Evolutionary conservation across 2,113 vertebrate species (phyloP), one percentile per base, ranked within the genome.

Genomic region (Barnardius zonarius): DNA sequence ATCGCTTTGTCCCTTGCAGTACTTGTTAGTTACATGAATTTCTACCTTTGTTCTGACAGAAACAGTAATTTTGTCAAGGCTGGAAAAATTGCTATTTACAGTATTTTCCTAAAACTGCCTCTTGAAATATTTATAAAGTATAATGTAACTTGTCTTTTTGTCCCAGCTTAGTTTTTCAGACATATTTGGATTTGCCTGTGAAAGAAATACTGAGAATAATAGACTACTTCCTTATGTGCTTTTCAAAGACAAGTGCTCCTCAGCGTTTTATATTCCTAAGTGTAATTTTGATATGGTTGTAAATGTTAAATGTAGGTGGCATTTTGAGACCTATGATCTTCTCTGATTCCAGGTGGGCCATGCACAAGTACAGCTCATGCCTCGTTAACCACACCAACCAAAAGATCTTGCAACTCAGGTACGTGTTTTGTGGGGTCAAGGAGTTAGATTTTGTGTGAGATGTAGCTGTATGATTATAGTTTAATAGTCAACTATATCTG

Each of bases 371-470:
- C 98, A 92, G 98, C 98, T 98, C 98, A 98, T 88, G 98, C 98
- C 94, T 98, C 99, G 3, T 98, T 98, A 98, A 98, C 98, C 96
- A 98, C 98, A 82, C 98, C 99, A 98, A 98, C 98, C 97, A 99
- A 99, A 98, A 99, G 99, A 97, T 98, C 99, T 91, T 98, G 98
- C 11, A 98, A 98, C 95, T 98, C 99, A 98, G 99, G 99, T 99
- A 98, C 8, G 97, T 94, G 54, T 89, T 94, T 61, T 75, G 46
- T 13, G 48, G 86, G 33, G 43, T 59, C 3, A 4, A 64, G 61
- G n/a, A 83, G 41, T 80, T 55, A 9, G 41, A 11, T 86, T 95
- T 94, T 48, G 43, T 11, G 5, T 77, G 37, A 11, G 62, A n/a
- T 13, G 20, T 67, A 69, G 24, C 52, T 92, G 11, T 83, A 6